Percentiles rank a stretch among this genome's conserved stretches.
Evolutionary conservation across 2,888 invertebrate genomes (phyloP).

Genomic region (Patella ulyssiponensis): DNA sequence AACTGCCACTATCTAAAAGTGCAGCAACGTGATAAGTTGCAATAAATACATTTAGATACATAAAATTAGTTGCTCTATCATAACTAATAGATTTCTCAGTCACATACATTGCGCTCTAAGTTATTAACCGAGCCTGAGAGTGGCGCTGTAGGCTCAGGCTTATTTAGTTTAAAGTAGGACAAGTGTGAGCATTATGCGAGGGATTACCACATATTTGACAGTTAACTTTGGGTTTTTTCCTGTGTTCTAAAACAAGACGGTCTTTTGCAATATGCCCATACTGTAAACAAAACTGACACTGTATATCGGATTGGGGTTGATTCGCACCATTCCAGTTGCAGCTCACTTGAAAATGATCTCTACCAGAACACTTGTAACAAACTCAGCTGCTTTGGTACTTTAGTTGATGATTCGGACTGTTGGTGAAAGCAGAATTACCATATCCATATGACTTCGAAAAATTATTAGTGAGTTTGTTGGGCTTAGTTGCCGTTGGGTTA

Average conservation of each 20-base stretch:
- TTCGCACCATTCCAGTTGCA: background rate
- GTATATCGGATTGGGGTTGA: background rate
- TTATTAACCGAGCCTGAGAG: background rate
- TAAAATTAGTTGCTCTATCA: background rate
- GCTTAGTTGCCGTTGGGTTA: too few relatives aligned
- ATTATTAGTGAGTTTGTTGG: too few relatives aligned
- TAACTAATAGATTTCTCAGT: background rate
- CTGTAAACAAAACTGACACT: background rate
- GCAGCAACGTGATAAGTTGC: background rate
- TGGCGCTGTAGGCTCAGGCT: conserved; percentile 5
- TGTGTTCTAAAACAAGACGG: background rate
- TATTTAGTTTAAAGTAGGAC: too few relatives aligned
- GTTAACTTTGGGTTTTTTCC: background rate
- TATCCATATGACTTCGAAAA: too few relatives aligned
- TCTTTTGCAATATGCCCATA: background rate
- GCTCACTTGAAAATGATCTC: background rate
- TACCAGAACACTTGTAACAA: background rate
- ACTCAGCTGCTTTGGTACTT: too few relatives aligned
- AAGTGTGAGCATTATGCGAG: background rate
- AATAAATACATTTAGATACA: background rate
- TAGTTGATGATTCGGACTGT: too few relatives aligned
- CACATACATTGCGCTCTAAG: background rate
- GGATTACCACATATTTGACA: background rate
- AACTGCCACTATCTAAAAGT: background rate
- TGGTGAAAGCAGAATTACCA: too few relatives aligned